A percentile compares a stretch with the other conserved stretches of the same genome.
phyloP scores from a whole-genome alignment of 2,113 vertebrate species.

The Atlantisia rogersi region DNA sequence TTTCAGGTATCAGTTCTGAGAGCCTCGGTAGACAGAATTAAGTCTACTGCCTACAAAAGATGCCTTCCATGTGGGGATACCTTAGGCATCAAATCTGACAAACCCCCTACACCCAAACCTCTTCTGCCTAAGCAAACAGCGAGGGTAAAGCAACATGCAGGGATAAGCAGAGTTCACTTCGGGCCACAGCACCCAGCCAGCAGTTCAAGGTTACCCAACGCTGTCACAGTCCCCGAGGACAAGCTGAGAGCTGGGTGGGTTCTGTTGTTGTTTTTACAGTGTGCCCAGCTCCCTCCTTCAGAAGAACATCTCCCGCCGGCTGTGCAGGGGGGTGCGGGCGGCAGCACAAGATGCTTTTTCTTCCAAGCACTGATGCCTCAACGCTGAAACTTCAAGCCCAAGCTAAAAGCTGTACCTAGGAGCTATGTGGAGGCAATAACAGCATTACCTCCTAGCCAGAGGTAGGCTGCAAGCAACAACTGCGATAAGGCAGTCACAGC shows the following conservation, averaged over 20 bases:
- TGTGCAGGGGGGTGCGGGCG: neutral
- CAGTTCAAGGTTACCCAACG: neutral
- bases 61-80: rapidly evolving
- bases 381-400: neutral
- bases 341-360: neutral
- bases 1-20: neutral
- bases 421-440: neutral
- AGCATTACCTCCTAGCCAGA: neutral
- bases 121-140: neutral
- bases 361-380: neutral
- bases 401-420: neutral
- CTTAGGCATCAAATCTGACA: neutral
- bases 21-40: neutral
- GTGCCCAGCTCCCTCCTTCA: neutral
- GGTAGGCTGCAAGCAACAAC: neutral
- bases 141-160: neutral
- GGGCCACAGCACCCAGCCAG: neutral
- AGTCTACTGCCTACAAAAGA: neutral
- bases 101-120: neutral
- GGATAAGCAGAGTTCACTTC: neutral
- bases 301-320: neutral
- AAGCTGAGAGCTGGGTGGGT: neutral
- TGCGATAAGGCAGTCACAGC: neutral
- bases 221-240: neutral
- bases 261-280: neutral